Evolutionary conservation across 2,888 invertebrate genomes (phyloP).

Genomic region (Tupiocoris notatus): DNA sequence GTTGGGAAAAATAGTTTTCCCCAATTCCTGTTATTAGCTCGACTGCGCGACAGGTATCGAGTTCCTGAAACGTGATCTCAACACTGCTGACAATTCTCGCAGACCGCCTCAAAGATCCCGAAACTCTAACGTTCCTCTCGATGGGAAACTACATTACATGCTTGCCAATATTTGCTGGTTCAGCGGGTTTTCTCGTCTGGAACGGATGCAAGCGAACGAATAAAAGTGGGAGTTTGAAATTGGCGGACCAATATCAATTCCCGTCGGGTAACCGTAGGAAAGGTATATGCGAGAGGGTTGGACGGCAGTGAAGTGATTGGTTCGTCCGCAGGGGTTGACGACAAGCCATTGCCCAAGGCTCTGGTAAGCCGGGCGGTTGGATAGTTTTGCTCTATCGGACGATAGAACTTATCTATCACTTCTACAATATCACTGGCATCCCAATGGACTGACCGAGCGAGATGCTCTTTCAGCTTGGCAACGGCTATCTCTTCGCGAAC

Average conservation of each 20-base stretch:
- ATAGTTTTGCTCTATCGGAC: background rate
- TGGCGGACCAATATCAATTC: slow-evolving; percentile 27
- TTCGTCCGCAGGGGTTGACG: slow-evolving; percentile 15
- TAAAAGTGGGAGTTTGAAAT: background rate
- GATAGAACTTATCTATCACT: background rate
- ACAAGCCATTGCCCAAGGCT: slow-evolving; percentile 13
- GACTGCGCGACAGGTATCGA: too few relatives aligned
- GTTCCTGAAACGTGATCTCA: too few relatives aligned
- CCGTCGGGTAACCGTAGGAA: slow-evolving; percentile 23
- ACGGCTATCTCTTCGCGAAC: background rate
- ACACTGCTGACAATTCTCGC: too few relatives aligned
- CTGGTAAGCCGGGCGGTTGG: too few relatives aligned
- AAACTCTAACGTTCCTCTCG: too few relatives aligned
- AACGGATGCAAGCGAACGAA: background rate
- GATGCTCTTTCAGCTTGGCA: background rate
- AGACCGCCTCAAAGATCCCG: too few relatives aligned
- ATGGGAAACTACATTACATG: slow-evolving; percentile 16
- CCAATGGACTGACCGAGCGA: background rate
- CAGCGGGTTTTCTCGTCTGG: background rate
- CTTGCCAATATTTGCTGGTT: slow-evolving; percentile 20
- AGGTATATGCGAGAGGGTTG: background rate
- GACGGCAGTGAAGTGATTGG: slow-evolving; percentile 28
- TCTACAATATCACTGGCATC: background rate
- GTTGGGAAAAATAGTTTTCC: too few relatives aligned
- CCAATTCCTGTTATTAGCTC: too few relatives aligned